phyloP scores from a whole-genome alignment of 2,888 invertebrate genomes.

The Emmelina monodactyla region DNA sequence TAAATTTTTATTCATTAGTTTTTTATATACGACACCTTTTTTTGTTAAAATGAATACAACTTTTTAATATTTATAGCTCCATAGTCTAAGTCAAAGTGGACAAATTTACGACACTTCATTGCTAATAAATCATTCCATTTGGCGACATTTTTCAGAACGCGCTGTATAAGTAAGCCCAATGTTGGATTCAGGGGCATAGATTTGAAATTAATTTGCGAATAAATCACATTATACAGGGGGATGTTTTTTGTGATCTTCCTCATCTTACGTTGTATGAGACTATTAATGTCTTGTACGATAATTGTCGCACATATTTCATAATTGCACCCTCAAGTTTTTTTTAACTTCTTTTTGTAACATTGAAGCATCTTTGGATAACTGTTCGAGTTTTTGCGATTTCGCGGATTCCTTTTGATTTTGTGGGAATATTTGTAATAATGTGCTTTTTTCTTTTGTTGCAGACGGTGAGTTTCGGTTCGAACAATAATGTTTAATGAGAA shows the following conservation, averaged over 20 bases:
- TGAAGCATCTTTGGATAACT: too few relatives aligned
- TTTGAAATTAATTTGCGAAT: conserved; percentile 66
- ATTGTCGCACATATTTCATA: conserved; percentile 67
- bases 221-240: conserved; percentile 53
- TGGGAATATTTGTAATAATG: conserved; percentile 32
- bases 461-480: conserved; percentile 52
- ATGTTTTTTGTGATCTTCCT: conserved; percentile 41
- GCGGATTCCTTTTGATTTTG: conserved; percentile 23
- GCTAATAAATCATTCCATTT: conserved; percentile 54
- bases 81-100: conserved; percentile 51
- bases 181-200: conserved; percentile 40
- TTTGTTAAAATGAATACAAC: too few relatives aligned
- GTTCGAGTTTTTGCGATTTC: conserved; percentile 17
- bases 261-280: conserved; percentile 51
- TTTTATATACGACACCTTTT: too few relatives aligned
- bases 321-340: conserved; percentile 31
- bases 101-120: conserved; percentile 59
- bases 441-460: conserved; percentile 44
- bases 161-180: conserved; percentile 60
- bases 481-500: too few relatives aligned
- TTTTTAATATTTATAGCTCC: conserved; percentile 35
- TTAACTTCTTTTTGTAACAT: too few relatives aligned
- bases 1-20: too few relatives aligned
- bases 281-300: conserved; percentile 66
- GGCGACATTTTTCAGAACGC: conserved; percentile 61